These are phyloP conservation scores for Eumeta japonica DNA, from an alignment of 1,140 invertebrate genomes.

Conservation along the genomic window DNA sequence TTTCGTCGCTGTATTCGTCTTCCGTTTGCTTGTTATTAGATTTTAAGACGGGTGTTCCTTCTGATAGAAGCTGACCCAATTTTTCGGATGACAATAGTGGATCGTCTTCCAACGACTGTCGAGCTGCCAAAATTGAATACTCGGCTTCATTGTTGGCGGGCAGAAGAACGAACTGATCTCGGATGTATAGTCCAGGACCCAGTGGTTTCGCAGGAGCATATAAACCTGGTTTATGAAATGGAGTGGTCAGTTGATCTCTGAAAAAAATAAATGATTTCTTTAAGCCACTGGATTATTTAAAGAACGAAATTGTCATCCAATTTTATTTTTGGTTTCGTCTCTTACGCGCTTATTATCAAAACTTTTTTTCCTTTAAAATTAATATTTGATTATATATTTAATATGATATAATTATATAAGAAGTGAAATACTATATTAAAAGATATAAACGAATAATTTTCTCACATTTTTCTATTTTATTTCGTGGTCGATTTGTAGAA, in stretches of 20 bases:
- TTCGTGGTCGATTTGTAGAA: no score
- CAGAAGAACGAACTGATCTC: constrained; percentile 22
- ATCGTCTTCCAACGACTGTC: constrained; percentile 31
- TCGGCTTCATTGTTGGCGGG: constrained; percentile 25
- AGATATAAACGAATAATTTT: no score
- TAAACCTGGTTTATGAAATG: constrained; percentile 53
- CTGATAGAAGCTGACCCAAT: constrained; percentile 28
- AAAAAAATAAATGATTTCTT: constrained; percentile 15
- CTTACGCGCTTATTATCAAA: no score
- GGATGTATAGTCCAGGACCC: constrained; percentile 28
- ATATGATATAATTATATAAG: no score
- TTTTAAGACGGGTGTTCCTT: constrained; percentile 23
- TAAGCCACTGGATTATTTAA: not conserved
- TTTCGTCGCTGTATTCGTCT: constrained; percentile 39
- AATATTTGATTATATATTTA: no score
- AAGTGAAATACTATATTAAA: not conserved
- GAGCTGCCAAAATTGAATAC: constrained; percentile 36
- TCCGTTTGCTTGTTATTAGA: constrained; percentile 21
- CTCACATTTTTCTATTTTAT: no score
- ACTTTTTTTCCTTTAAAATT: no score
- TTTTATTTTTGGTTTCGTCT: not conserved
- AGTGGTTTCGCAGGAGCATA: constrained; percentile 52
- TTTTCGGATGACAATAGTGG: constrained; percentile 26
- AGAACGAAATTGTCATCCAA: not conserved
- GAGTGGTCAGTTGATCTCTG: constrained; percentile 45